phyloP scores from a whole-genome alignment of 2,113 vertebrate genomes.

The Thamnophis sirtalis region DNA sequence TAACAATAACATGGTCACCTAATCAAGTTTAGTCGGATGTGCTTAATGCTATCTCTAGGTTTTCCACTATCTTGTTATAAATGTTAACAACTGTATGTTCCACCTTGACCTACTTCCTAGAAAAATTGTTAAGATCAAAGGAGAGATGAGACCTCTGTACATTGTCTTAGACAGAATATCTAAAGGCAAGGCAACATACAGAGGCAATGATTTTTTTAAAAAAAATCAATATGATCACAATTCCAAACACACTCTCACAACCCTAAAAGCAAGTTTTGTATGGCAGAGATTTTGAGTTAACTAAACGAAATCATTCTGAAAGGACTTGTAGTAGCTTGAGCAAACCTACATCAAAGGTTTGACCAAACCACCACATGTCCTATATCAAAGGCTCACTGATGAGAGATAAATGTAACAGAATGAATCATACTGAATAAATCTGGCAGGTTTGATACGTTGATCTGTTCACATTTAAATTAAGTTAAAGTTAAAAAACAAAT shows the following conservation, averaged over 20 bases:
- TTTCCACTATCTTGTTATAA: background rate
- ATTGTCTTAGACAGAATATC: background rate
- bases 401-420: background rate
- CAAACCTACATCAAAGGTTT: background rate
- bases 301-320: background rate
- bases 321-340: background rate
- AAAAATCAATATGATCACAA: background rate
- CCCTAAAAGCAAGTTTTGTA: background rate
- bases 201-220: background rate
- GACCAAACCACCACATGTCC: background rate
- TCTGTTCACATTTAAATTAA: background rate
- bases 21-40: background rate
- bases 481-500: too few species aligned
- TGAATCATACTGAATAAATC: too few species aligned
- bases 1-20: background rate
- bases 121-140: background rate
- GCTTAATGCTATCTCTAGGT: background rate
- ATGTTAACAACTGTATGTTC: background rate
- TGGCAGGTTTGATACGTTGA: background rate
- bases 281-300: background rate
- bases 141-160: too few species aligned
- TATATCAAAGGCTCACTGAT: background rate
- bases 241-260: background rate
- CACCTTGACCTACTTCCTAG: background rate
- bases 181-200: background rate